Evolutionary conservation across 2,888 invertebrate species (phyloP).

Genomic region (Pristionchus arcanus): DNA sequence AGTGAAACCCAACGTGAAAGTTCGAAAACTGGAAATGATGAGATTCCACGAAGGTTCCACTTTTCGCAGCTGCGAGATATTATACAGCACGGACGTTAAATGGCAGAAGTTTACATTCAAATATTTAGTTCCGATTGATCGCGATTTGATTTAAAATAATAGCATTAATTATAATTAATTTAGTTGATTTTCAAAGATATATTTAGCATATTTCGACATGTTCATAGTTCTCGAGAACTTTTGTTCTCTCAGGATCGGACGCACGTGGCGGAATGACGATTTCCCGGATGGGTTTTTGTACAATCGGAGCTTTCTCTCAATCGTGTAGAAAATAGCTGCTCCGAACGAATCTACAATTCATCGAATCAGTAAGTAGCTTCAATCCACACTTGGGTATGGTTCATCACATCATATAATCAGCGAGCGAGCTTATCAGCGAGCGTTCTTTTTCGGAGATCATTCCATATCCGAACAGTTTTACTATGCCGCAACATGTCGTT

Average conservation of each 20-base stretch:
- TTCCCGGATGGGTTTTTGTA: not conserved
- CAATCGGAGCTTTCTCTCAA: not conserved
- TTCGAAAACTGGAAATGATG: slow-evolving; percentile 55
- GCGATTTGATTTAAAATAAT: not conserved
- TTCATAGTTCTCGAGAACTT: not conserved
- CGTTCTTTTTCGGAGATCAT: too few species aligned
- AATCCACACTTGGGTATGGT: too few species aligned
- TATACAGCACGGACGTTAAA: not conserved
- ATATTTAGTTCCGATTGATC: not conserved
- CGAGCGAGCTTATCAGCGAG: too few species aligned
- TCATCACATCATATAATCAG: too few species aligned
- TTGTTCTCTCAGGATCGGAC: not conserved
- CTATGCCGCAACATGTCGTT: not conserved
- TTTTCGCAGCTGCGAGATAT: not conserved
- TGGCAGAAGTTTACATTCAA: not conserved
- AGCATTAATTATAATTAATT: not conserved
- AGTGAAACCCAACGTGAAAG: not conserved
- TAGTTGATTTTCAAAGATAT: not conserved
- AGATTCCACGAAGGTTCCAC: slow-evolving; percentile 27
- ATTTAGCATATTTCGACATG: not conserved
- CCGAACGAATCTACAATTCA: too few species aligned
- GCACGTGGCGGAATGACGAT: slow-evolving; percentile 2
- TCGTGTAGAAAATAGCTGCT: not conserved
- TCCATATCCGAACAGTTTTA: not conserved
- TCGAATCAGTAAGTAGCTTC: too few species aligned